phyloP scores from a whole-genome alignment of 2,113 vertebrate species.

The Xyliphius kryptos region DNA sequence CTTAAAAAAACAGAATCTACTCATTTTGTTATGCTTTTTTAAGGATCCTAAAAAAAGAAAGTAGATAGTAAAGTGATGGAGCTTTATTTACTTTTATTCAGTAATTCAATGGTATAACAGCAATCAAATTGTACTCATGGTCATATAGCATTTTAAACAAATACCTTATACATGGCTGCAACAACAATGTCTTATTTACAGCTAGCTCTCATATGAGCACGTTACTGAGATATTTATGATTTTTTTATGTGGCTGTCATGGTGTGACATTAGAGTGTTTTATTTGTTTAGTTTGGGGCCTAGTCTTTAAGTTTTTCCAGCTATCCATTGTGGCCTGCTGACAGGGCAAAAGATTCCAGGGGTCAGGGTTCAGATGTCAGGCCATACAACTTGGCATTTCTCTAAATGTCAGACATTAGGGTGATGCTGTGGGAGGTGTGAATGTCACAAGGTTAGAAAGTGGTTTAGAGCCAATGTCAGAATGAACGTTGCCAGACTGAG shows the following conservation, averaged over 20 bases:
- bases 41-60: too few relatives aligned
- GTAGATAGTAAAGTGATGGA: too few relatives aligned
- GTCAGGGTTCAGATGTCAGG: slow-evolving; percentile 55
- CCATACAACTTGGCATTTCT: slow-evolving; percentile 45
- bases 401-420: slow-evolving; percentile 32
- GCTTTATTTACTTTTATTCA: too few relatives aligned
- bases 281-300: slow-evolving; percentile 42
- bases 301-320: slow-evolving; percentile 39
- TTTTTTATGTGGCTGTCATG: slow-evolving; percentile 7
- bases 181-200: slow-evolving; percentile 3
- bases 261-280: slow-evolving; percentile 26
- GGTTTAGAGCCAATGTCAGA: slow-evolving; percentile 57
- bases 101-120: too few relatives aligned
- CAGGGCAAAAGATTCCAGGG: slow-evolving; percentile 49
- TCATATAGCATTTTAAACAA: too few relatives aligned
- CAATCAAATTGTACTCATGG: too few relatives aligned
- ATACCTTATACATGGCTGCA: neutral
- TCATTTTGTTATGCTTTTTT: too few relatives aligned
- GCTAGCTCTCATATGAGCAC: neutral
- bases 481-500: slow-evolving; percentile 59
- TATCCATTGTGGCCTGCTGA: slow-evolving; percentile 53
- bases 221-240: neutral
- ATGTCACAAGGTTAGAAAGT: slow-evolving; percentile 41
- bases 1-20: too few relatives aligned
- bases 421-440: slow-evolving; percentile 46